A percentile compares a stretch with the other conserved stretches of the same genome.
Conservation (phyloP, 1,140 invertebrate species). For the Drosophila pandora region DNA sequence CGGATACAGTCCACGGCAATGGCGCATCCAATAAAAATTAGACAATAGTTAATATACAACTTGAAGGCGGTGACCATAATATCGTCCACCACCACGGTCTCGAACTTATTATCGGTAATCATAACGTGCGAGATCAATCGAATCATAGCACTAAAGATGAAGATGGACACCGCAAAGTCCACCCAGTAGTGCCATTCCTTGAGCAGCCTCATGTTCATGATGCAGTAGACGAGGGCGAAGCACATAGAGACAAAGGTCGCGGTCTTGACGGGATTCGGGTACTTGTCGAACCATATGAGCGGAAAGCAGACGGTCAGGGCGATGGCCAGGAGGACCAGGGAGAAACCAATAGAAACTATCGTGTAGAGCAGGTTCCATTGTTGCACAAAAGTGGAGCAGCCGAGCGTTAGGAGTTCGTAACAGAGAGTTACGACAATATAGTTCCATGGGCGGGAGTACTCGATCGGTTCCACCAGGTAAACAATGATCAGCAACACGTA, state of each 20-base stretch:
- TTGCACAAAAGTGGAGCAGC: constrained; percentile 31
- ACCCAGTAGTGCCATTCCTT: background rate
- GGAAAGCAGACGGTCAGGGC: constrained; percentile 10
- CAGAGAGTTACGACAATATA: constrained; percentile 1
- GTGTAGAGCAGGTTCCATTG: background rate
- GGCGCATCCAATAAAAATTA: constrained; percentile 24
- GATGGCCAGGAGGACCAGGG: background rate
- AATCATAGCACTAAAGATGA: constrained; percentile 1
- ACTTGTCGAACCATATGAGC: constrained; percentile 8
- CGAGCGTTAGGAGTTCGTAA: constrained; percentile 54
- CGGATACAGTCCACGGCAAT: background rate
- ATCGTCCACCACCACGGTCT: constrained; percentile 8
- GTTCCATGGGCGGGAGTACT: constrained; percentile 21
- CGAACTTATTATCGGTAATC: constrained; percentile 15
- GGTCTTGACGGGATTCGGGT: constrained; percentile 33
- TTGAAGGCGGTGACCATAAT: constrained; percentile 28
- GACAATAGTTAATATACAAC: constrained; percentile 39
- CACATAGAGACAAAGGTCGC: constrained; percentile 10
- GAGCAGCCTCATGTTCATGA: constrained; percentile 1
- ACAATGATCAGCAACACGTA: constrained; percentile 7
- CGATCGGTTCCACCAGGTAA: background rate
- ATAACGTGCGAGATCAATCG: constrained; percentile 21
- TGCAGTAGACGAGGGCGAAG: constrained; percentile 7
- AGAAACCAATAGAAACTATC: constrained; percentile 1
- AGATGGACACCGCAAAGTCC: constrained; percentile 14